Conservation (phyloP, 2,888 invertebrate species). For the Eupithecia exiguata region DNA sequence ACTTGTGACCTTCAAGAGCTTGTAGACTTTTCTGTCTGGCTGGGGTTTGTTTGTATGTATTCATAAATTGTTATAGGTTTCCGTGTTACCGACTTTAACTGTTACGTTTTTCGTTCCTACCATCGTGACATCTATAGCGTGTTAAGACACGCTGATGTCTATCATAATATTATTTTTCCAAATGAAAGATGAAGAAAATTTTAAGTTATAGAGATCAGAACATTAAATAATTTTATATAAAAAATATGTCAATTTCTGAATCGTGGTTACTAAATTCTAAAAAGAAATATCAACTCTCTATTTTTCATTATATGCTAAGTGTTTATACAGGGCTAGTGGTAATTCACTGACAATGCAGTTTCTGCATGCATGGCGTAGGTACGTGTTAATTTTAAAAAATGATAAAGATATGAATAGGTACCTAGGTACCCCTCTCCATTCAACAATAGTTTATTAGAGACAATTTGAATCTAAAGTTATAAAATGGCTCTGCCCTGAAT, state of each 20-base stretch:
- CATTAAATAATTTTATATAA: too few species aligned
- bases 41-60: conserved; percentile 16
- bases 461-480: too few species aligned
- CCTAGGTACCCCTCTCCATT: too few species aligned
- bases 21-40: conserved; percentile 26
- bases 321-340: too few species aligned
- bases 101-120: background rate
- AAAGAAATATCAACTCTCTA: background rate
- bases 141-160: background rate
- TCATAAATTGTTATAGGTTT: background rate
- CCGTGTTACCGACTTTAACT: background rate
- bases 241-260: background rate
- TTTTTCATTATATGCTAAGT: background rate
- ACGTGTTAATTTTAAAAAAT: too few species aligned
- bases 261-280: background rate
- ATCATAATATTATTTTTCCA: background rate
- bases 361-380: too few species aligned
- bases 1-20: conserved; percentile 44
- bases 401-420: too few species aligned
- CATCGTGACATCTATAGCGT: background rate
- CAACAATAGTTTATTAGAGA: too few species aligned
- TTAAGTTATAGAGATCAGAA: too few species aligned
- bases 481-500: too few species aligned
- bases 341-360: too few species aligned
- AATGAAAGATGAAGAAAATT: too few species aligned